These are phyloP conservation scores for Smithornis capensis DNA, from an alignment of 2,113 vertebrate species.

Conservation along the genomic window DNA sequence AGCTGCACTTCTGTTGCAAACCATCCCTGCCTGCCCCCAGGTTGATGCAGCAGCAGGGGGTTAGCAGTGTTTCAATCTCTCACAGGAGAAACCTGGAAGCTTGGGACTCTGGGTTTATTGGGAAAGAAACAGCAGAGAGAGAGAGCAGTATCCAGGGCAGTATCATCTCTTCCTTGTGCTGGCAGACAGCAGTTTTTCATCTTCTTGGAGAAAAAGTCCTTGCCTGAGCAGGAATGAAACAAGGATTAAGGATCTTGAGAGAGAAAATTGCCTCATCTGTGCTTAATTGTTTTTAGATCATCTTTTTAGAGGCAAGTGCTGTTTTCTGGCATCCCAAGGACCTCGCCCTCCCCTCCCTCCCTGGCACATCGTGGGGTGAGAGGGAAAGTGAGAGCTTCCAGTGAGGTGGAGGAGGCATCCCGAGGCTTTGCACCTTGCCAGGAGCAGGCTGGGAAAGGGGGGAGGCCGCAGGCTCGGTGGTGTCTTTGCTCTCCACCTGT, in stretches of 20 bases:
- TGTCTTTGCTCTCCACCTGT: not conserved
- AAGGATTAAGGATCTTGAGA: conserved; percentile 27
- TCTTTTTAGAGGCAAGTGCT: not conserved
- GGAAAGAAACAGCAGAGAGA: not conserved
- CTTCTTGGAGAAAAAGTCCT: not conserved
- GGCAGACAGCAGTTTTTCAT: not conserved
- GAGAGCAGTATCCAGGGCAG: not conserved
- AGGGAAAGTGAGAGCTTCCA: not conserved
- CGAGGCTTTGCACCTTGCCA: not conserved
- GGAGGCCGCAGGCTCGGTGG: not conserved
- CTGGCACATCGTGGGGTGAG: not conserved
- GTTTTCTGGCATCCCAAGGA: not conserved
- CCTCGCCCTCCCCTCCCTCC: not conserved
- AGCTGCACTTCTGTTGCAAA: not conserved
- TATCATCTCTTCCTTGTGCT: not conserved
- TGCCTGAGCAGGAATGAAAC: not conserved
- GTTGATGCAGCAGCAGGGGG: not conserved
- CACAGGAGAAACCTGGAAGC: not conserved
- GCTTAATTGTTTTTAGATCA: conserved; percentile 37
- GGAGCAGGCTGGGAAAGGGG: not conserved
- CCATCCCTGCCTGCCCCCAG: not conserved
- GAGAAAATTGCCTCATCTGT: conserved; percentile 21
- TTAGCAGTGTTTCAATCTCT: not conserved
- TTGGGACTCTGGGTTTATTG: not conserved
- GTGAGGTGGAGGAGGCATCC: not conserved